Evolutionary conservation across 2,113 vertebrate species (phyloP).

Genomic region (Halcyon malimbica): DNA sequence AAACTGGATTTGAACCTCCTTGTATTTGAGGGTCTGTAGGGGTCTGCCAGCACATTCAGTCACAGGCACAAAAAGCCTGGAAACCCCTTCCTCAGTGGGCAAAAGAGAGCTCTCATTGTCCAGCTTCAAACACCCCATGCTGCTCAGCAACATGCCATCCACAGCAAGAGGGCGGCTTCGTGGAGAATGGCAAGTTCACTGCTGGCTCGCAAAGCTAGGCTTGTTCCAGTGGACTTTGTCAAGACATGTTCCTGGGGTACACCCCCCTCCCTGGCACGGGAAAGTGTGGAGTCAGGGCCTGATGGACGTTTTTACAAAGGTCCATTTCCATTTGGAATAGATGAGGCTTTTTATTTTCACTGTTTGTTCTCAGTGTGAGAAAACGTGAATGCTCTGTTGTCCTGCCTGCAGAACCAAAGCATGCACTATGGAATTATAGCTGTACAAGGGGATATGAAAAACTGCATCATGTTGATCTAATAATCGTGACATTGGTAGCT

Average conservation of each 20-base stretch:
- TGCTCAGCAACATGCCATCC: accelerated
- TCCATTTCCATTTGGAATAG: background rate
- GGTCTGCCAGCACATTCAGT: background rate
- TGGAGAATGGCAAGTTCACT: background rate
- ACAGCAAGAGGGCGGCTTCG: background rate
- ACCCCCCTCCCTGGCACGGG: background rate
- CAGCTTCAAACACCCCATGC: background rate
- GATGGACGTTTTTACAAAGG: background rate
- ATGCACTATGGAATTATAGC: constrained; percentile 74
- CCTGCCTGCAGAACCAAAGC: constrained; percentile 76
- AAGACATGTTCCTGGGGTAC: background rate
- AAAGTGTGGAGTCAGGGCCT: background rate
- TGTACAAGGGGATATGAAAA: constrained; percentile 71
- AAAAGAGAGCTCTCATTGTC: background rate
- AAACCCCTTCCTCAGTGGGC: background rate
- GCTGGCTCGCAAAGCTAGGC: background rate
- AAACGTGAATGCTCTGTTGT: constrained; percentile 35
- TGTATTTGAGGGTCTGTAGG: background rate
- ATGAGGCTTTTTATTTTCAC: background rate
- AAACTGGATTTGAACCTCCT: background rate
- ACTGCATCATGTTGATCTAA: constrained; percentile 75
- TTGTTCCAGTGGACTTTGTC: background rate
- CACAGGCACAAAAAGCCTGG: background rate
- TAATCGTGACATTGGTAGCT: constrained; percentile 81
- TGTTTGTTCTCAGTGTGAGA: constrained; percentile 60